Evolutionary conservation across 2,113 vertebrate genomes (phyloP).

Genomic region (Xiphophorus couchianus): DNA sequence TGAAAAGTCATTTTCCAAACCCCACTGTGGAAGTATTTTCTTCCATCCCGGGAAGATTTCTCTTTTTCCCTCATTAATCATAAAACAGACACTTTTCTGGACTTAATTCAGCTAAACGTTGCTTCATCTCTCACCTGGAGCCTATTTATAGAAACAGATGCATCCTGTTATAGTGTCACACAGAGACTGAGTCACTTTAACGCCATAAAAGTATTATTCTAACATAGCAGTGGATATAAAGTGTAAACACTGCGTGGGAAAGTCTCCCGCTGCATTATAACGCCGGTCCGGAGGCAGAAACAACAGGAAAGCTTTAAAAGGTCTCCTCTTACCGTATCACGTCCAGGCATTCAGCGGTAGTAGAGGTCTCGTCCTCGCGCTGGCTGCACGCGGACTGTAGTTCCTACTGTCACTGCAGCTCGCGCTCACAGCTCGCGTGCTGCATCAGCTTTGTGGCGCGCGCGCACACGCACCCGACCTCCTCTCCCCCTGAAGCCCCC

Average conservation of each 20-base stretch:
- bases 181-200: neutral
- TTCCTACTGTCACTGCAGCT: conserved; percentile 38
- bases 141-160: conserved; percentile 5
- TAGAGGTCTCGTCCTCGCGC: conserved; percentile 35
- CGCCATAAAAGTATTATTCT: neutral
- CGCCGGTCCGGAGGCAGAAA: neutral
- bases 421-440: conserved; percentile 22
- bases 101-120: neutral
- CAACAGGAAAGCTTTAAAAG: neutral
- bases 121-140: conserved; percentile 20
- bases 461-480: neutral
- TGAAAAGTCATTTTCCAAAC: conserved; percentile 12
- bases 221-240: neutral
- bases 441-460: conserved; percentile 24
- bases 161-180: neutral
- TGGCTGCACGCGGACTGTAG: conserved; percentile 54
- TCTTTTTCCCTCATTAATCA: conserved; percentile 23
- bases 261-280: neutral
- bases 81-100: conserved; percentile 20
- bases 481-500: neutral
- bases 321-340: conserved; percentile 40
- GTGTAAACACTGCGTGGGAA: no score
- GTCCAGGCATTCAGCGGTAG: conserved; percentile 24
- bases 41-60: neutral
- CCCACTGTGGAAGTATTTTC: conserved; percentile 11